Evolutionary conservation across 2,113 vertebrate species (phyloP).

Genomic region (Sinocyclocheilus rhinocerous): DNA sequence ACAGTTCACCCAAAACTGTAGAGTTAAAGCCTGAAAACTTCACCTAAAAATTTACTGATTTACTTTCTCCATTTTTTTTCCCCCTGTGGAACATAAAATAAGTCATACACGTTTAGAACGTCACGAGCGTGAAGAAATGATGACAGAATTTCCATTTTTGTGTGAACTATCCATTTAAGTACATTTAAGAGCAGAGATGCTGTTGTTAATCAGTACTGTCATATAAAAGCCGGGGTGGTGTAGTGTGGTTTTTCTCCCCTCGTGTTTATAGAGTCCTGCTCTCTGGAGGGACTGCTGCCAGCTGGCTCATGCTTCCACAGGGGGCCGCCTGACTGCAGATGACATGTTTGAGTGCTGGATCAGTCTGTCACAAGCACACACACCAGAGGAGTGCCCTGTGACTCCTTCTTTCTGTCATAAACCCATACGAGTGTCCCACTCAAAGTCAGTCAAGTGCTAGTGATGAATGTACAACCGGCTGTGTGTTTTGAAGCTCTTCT

Average conservation of each 20-base stretch:
- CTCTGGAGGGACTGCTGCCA: conserved; percentile 32
- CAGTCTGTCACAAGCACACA: conserved; percentile 33
- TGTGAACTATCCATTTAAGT: neutral
- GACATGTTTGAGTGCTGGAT: conserved; percentile 39
- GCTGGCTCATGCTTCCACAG: conserved; percentile 25
- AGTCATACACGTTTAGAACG: neutral
- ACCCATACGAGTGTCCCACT: conserved; percentile 15
- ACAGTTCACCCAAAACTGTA: too few relatives aligned
- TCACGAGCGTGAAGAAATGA: too few relatives aligned
- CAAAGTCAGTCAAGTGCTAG: neutral
- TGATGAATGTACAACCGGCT: conserved; percentile 11
- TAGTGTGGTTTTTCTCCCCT: conserved; percentile 25
- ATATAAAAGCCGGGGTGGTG: conserved; percentile 26
- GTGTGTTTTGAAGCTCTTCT: neutral
- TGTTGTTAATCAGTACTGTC: conserved; percentile 39
- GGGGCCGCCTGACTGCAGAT: conserved; percentile 44
- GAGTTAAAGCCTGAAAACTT: too few relatives aligned
- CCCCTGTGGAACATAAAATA: neutral
- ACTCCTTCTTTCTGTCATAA: conserved; percentile 32
- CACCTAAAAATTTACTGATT: too few relatives aligned
- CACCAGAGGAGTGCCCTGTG: conserved; percentile 34
- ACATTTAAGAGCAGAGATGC: neutral
- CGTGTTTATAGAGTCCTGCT: conserved; percentile 21
- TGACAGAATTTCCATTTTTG: too few relatives aligned
- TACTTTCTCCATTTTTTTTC: too few relatives aligned